Base-by-base conservation (phyloP, 37 sponge, comb jelly and placozoan species). In the Tethya wilhelma region DNA sequence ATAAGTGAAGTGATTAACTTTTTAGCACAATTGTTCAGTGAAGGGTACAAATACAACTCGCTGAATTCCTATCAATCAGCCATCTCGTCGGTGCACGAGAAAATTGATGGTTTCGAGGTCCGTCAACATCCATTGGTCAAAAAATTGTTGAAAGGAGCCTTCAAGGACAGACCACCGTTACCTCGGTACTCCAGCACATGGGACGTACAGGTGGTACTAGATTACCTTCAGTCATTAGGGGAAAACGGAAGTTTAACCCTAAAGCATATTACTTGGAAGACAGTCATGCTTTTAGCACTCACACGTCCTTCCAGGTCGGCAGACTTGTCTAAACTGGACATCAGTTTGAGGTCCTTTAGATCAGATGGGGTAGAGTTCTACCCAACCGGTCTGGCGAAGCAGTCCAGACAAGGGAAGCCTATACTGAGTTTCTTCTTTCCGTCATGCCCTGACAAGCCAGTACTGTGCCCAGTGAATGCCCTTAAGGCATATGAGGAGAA, bases 51-150 rank as follows among this genome's bases (percentile, higher is more conserved):
- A n/a, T n/a, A n/a, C n/a, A n/a, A n/a, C n/a, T n/a, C n/a, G n/a
- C n/a, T 63, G 8, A 78, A 65, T 22, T 6, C 45, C 42, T 65
- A 55, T 39, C 38, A 53, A 8, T 68, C 70, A 19, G 69, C 82
- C 43, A 68, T 68, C 64, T 67, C 69, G 57, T 81, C 73, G 20
- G 81, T 69, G 25, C 81, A 67, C 33, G 81, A 80, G 38, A 67
- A 39, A 53, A 36, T 68, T 7, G 64, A 81, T 59, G 82, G 82
- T 17, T 3, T 32, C 22, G 38, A 22, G 7, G 73, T 81, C 12
- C 64, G 82, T 29, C 40, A 81, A 60, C 73, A 81, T 59, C 73
- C 82, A n/a, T 30, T 81, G 2, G 60, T 62, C 14, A 49, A 56
- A 46, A 44, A n/a, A n/a, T n/a, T n/a, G n/a, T n/a, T n/a, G n/a